Evolutionary conservation across 2,797 vertebrate species (phyloP).

Genomic region (Sebastes variabilis): DNA sequence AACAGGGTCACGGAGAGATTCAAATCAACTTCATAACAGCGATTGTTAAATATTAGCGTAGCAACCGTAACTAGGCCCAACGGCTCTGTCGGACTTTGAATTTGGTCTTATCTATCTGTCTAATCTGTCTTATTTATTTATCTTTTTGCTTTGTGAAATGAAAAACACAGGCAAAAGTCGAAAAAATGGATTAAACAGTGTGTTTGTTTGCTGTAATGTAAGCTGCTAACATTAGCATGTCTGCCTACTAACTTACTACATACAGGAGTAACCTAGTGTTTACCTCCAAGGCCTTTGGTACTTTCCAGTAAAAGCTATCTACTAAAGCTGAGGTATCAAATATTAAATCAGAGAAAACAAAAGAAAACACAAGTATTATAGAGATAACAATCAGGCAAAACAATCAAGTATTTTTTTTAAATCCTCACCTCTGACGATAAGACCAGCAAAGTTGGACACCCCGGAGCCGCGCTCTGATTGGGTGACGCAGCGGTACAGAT

Average conservation of each 20-base stretch:
- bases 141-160: not conserved
- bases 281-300: not conserved
- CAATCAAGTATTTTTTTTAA: conserved; percentile 6
- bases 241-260: not conserved
- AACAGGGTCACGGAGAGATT: not conserved
- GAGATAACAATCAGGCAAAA: not conserved
- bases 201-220: not conserved
- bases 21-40: not conserved
- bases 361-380: not conserved
- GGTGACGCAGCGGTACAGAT: conserved; percentile 96
- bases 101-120: not conserved
- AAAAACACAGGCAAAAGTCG: not conserved
- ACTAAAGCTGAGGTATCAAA: not conserved
- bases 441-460: conserved; percentile 96
- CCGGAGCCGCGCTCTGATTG: conserved; percentile 96
- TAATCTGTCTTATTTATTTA: not conserved
- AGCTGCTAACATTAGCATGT: not conserved
- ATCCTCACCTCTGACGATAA: conserved; percentile 94
- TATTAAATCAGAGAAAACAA: not conserved
- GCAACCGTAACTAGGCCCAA: not conserved
- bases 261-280: too few relatives aligned
- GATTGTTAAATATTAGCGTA: not conserved
- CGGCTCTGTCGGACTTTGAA: not conserved
- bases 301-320: not conserved
- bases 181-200: not conserved